Conservation (phyloP, 2,113 vertebrate species). For the Galemys pyrenaicus region DNA sequence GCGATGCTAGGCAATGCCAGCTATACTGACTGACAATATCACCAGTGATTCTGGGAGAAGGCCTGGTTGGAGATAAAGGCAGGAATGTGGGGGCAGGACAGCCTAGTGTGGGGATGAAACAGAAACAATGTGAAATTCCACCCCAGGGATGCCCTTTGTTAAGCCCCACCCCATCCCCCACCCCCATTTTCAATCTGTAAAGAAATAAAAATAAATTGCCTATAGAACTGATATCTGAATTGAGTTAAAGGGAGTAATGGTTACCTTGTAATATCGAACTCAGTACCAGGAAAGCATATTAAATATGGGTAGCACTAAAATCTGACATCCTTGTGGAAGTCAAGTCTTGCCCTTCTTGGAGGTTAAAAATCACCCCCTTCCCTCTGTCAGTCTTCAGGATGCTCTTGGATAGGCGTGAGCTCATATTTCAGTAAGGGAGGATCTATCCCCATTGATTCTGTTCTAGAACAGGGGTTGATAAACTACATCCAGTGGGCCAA, state of each 20-base stretch:
- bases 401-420: neutral
- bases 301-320: neutral
- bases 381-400: neutral
- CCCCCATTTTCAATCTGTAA: neutral
- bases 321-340: neutral
- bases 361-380: neutral
- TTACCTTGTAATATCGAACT: neutral
- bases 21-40: neutral
- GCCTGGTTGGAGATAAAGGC: neutral
- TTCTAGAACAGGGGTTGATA: neutral
- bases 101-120: neutral
- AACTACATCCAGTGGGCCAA: too few relatives aligned
- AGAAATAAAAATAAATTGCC: neutral
- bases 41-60: neutral
- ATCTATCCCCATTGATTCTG: fast-evolving
- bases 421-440: neutral
- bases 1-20: neutral
- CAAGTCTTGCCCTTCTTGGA: neutral
- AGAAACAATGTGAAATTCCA: neutral
- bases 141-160: neutral
- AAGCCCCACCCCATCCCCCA: too few relatives aligned
- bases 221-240: neutral
- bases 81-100: neutral
- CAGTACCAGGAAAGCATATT: neutral
- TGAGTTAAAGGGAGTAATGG: neutral